Base-by-base conservation (phyloP, 2,113 vertebrate genomes). In the Deroptyus accipitrinus region DNA sequence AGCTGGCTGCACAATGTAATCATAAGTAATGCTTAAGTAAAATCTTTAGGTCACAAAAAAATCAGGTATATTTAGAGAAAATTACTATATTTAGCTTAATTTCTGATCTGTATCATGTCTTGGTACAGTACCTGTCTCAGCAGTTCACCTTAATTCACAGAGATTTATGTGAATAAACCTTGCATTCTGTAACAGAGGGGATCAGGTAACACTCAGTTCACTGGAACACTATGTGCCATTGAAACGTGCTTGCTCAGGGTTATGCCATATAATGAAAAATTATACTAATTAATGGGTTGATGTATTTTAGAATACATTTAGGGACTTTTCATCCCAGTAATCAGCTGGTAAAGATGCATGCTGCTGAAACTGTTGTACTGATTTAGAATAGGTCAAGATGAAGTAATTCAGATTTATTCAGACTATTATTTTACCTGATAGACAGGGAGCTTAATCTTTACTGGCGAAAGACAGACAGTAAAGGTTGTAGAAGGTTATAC, bases 401-500 rank as follows among this genome's bases (percentile, higher is more conserved):
- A 97, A 78, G 70, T 94, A 98, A 97, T 95, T 87, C 76, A 95
- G 78, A 94, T 51, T 54, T 76, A 88, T 94, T 91, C 69, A 95
- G 92, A 90, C 92, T 95, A 95, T 96, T 97, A 97, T 95, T 97
- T 96, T 89, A 96, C 79, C 76, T 91, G 90, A 97, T 89, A 97
- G 93, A 95, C 67, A 96, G 79, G 84, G 77, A 96, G 64, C 98
- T 97, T 86, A 97, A 98, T 97, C 85, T 97, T 98, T 97, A 97
- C 98, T 97, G 95, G 94, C 2, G 13, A 97, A 97, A 98, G 96
- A 95, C 94, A 97, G 97, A 96, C 94, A 96, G 93, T 77, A 97
- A 96, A 98, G 97, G 96, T 97, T 96, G 76, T 19, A 96, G 84
- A 98, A 98, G 97, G 97, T 97, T 97, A 98, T 83, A 87, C 14